Evolutionary conservation across 2,113 vertebrate genomes (phyloP).

Genomic region (Vidua macroura): DNA sequence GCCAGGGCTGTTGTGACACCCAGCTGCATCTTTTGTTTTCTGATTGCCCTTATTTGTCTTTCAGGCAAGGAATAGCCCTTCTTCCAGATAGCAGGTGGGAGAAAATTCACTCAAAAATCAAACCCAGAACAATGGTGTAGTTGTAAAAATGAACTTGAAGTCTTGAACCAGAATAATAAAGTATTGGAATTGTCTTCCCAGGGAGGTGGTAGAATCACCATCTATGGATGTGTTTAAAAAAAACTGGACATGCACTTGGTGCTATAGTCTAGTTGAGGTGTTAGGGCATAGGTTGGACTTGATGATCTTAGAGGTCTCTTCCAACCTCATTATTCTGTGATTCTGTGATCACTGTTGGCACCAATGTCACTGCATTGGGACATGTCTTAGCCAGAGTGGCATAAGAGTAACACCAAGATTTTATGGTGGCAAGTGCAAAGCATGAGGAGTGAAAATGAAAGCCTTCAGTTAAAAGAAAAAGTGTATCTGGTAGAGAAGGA

Average conservation of each 20-base stretch:
- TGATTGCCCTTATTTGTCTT: background rate
- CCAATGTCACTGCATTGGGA: background rate
- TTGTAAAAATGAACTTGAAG: background rate
- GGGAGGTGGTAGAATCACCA: too few relatives aligned
- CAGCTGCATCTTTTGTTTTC: background rate
- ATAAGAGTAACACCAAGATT: background rate
- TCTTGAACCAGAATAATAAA: background rate
- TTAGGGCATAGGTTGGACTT: too few relatives aligned
- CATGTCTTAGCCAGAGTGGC: background rate
- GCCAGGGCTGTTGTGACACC: background rate
- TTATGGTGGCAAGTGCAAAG: background rate
- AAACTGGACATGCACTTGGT: too few relatives aligned
- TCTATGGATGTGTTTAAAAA: too few relatives aligned
- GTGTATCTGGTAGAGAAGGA: background rate
- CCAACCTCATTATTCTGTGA: too few relatives aligned
- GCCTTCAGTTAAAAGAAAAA: background rate
- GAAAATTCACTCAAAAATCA: background rate
- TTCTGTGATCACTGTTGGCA: background rate
- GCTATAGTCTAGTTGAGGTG: too few relatives aligned
- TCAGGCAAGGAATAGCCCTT: background rate
- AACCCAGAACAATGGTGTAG: background rate
- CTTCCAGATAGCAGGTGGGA: background rate
- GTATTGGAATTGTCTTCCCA: too few relatives aligned
- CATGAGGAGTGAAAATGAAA: background rate
- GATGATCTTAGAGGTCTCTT: too few relatives aligned